Base-by-base conservation (phyloP, 1,140 invertebrate genomes). In the Luehdorfia chinensis region DNA sequence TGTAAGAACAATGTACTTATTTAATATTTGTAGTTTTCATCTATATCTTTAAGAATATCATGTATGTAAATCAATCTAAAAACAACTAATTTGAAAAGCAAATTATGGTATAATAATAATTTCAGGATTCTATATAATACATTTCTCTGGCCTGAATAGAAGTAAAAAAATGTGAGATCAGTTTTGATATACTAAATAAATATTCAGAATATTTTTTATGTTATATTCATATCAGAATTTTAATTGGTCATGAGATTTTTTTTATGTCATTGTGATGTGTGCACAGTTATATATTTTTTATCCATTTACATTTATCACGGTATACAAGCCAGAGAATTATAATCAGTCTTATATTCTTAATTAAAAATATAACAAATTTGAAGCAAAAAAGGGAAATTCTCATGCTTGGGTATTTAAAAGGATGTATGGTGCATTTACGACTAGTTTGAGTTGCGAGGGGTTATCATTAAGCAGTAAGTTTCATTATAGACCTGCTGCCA, bases 401-500 rank as follows among this genome's bases (percentile, higher is more conserved):
- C 51, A 59, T 59, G 51, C 55, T 55, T 30, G 41, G 45, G 32
- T 50, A 45, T 33, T 19, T 47, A 30, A 46, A 34, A 46, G 47
- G 28, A 41, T 43, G 44, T 53, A 34, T 13, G 21, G 50, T 53
- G 50, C 50, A 53, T 39, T 32, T 51, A 51, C 34, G 27, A 13
- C 32, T 41, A 39, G 30, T 34, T 25, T 44, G 34, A 34, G 23
- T 52, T 39, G 45, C 44, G 30, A 33, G 37, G 44, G 44, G 50
- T 47, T 53, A 46, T 43, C 15, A 31, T 47, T 33, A 47, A 16
- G 32, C 31, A 43, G 44, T 58, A 59, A 54, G 45, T 55, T 56
- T 33, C 16, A 50, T 52, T 58, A 68, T 67, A 69, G 73, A 83
- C 81, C 78, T 85, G 75, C 61, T 12, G 59, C 71, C 21, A 76